Percentiles rank a stretch among this genome's conserved stretches.
Evolutionary conservation across 92 coral and sea anemone genomes (phyloP).

Genomic region (Paramuricea clavata): DNA sequence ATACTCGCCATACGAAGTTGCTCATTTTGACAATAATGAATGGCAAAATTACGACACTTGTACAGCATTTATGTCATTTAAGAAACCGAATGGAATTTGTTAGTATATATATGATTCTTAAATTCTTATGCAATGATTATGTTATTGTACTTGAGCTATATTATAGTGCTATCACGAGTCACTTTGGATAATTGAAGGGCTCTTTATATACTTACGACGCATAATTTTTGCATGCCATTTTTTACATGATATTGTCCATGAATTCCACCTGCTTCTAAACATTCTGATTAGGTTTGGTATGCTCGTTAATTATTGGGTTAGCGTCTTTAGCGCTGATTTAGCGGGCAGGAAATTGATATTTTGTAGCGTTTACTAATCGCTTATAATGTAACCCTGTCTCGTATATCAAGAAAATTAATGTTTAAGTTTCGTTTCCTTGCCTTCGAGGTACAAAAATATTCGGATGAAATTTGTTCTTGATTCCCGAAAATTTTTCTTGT

Average conservation of each 20-base stretch:
- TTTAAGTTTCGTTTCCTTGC: too few relatives aligned
- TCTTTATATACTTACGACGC: not conserved
- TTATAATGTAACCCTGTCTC: not conserved
- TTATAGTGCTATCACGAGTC: not conserved
- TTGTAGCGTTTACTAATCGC: not conserved
- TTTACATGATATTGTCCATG: not conserved
- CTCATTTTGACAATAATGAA: not conserved
- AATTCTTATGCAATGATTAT: not conserved
- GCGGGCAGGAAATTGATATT: slow-evolving; percentile 19
- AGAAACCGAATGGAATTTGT: not conserved
- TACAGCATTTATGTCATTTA: not conserved
- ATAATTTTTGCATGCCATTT: not conserved
- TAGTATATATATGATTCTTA: not conserved
- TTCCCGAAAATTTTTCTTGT: not conserved
- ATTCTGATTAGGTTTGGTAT: not conserved
- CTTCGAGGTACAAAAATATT: too few relatives aligned
- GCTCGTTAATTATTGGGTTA: not conserved
- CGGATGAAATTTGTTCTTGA: too few relatives aligned
- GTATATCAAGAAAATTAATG: not conserved
- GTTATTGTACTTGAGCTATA: not conserved
- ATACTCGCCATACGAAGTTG: not conserved
- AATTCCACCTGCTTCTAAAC: not conserved
- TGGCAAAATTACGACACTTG: not conserved
- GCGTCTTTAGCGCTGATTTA: not conserved
- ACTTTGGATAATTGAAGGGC: slow-evolving; percentile 14